Evolutionary conservation across 2,797 vertebrate genomes (phyloP).

Genomic region (Cossypha heuglini): DNA sequence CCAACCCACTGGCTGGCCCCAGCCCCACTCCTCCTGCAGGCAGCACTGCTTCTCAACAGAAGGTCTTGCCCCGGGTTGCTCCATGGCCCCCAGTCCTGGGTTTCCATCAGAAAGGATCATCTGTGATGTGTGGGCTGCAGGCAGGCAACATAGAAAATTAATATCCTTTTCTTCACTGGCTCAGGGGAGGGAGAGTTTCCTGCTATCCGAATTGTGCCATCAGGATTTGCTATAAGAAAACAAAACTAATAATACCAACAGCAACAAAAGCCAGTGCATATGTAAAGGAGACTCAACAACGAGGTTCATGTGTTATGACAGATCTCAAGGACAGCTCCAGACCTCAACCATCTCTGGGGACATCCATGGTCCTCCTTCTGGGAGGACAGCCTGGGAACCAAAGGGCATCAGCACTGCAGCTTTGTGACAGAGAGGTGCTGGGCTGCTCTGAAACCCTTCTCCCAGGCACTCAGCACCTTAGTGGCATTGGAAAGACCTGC

Average conservation of each 20-base stretch:
- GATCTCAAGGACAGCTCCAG: neutral
- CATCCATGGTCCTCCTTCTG: accelerated
- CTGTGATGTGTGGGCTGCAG: neutral
- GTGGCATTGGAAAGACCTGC: neutral
- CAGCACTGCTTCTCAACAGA: neutral
- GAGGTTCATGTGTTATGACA: neutral
- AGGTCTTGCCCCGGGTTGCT: neutral
- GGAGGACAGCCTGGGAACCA: neutral
- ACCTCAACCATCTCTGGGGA: neutral
- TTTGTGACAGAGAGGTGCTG: neutral
- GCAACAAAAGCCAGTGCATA: neutral
- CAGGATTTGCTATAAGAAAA: neutral
- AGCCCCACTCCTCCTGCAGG: neutral
- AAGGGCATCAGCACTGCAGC: neutral
- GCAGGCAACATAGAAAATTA: neutral
- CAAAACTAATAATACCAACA: neutral
- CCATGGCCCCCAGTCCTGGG: neutral
- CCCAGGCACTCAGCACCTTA: neutral
- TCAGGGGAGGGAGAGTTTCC: neutral
- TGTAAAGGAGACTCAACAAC: accelerated
- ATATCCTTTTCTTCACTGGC: neutral
- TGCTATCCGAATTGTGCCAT: neutral
- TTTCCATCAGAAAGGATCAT: conserved; percentile 53
- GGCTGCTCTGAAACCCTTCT: neutral
- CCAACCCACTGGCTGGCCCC: neutral